Evolutionary conservation across 1,140 invertebrate species (phyloP), one percentile per base, ranked within the genome.

Genomic region (Rhizoglyphus robini): DNA sequence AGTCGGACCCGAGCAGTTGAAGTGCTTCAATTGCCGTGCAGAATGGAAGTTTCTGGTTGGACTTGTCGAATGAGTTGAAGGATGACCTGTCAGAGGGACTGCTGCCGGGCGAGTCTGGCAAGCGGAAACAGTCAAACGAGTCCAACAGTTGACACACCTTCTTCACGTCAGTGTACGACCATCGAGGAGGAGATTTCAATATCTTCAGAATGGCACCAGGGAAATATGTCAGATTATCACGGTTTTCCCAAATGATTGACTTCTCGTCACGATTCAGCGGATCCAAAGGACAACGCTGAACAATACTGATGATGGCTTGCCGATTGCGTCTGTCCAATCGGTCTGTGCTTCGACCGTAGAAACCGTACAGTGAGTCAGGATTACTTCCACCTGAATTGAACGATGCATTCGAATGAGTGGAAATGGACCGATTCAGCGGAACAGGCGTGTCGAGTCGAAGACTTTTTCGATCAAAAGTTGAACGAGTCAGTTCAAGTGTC

Each of bases 181-280:
- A 95, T 71, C 86, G 86, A 64, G 87, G 86, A 32, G 89, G 87
- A 0, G 91, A 88, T 68, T 91, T 79, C 66, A 98, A 78, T 20
- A 97, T 87, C 74, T 95, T 88, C 4, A 93, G 90, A 71, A 99
- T 75, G 1, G 92, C 89, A 71, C 86, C 82, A 0, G 92, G 86
- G 71, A 87, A 82, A 49, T 86, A 80, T 59, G 88, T 83, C 27
- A 98, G 79, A 77, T 95, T 94, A 73, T 93, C 83, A 11, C 94
- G 81, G 71, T 94, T 94, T 72, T 93, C 88, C 94, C 94, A 97
- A 64, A 98, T 80, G 46, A 94, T 82, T 78, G 90, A 85, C 49
- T 85, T 78, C 72, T 82, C 80, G 54, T 80, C 79, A 27, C 68
- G 64, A 23, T 71, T 71, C 60, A 77, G 71, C 38, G 47, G 27